Evolutionary conservation across 2,113 vertebrate genomes (phyloP).

Genomic region (Scomber japonicus): DNA sequence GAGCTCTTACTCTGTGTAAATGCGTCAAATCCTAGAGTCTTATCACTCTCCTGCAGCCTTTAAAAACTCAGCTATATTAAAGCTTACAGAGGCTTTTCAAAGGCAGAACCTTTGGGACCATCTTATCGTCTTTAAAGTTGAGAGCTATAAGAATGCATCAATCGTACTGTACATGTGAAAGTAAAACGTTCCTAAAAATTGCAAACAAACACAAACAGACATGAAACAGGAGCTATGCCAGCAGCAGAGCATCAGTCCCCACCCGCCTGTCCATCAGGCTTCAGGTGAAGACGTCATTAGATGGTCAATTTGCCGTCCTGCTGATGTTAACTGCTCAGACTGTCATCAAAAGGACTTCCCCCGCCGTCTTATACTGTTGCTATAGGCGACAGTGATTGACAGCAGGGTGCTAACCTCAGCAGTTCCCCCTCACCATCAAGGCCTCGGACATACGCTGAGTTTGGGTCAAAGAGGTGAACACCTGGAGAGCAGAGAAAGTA

Average conservation of each 20-base stretch:
- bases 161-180: constrained; percentile 18
- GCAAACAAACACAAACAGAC: constrained; percentile 5
- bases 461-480: constrained; percentile 80
- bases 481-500: constrained; percentile 59
- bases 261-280: constrained; percentile 79
- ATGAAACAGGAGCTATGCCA: constrained; percentile 7
- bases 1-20: constrained; percentile 46
- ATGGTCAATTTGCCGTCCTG: constrained; percentile 62
- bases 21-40: constrained; percentile 52
- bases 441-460: constrained; percentile 78
- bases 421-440: constrained; percentile 69
- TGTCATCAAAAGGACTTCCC: constrained; percentile 33
- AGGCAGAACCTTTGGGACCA: constrained; percentile 34
- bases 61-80: constrained; percentile 40
- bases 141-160: constrained; percentile 31
- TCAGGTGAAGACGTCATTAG: constrained; percentile 80
- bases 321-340: constrained; percentile 35
- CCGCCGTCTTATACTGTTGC: constrained; percentile 64
- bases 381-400: constrained; percentile 39
- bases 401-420: constrained; percentile 87
- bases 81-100: constrained; percentile 40
- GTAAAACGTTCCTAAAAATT: constrained; percentile 10
- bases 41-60: constrained; percentile 58
- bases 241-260: constrained; percentile 79
- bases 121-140: constrained; percentile 22